Evolutionary conservation across 1,140 invertebrate genomes (phyloP).

Genomic region (Trypoxylus dichotomus): DNA sequence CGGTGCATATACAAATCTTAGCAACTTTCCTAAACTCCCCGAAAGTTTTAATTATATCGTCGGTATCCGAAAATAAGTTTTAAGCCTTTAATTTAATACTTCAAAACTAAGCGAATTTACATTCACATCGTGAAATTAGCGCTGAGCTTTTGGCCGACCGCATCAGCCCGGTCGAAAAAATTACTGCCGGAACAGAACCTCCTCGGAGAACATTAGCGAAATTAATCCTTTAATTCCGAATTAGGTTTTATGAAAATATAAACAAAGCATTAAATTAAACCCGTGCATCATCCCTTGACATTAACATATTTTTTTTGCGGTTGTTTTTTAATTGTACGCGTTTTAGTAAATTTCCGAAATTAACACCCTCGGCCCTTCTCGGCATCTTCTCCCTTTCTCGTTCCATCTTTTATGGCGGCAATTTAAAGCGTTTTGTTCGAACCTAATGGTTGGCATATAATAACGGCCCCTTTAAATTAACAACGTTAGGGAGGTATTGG

Average conservation of each 20-base stretch:
- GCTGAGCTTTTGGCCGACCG: neutral
- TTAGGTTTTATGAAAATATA: conserved; percentile 15
- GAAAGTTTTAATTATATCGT: conserved; percentile 22
- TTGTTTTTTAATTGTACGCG: neutral
- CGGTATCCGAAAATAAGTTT: conserved; percentile 19
- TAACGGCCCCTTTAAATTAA: conserved; percentile 1
- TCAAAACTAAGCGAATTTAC: conserved; percentile 9
- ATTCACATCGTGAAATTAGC: conserved; percentile 10
- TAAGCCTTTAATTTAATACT: conserved; percentile 23
- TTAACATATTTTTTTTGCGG: conserved; percentile 22
- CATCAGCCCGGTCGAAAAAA: neutral
- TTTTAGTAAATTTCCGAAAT: conserved; percentile 13
- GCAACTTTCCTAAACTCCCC: neutral
- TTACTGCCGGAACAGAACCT: neutral
- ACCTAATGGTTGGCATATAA: conserved; percentile 16
- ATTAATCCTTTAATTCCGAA: conserved; percentile 13
- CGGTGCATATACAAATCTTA: neutral
- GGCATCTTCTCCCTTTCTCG: neutral
- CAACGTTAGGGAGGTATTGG: conserved; percentile 13
- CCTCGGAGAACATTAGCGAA: neutral
- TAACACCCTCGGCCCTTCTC: neutral
- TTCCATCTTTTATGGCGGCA: neutral
- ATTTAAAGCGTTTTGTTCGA: conserved; percentile 24
- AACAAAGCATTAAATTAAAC: conserved; percentile 9
- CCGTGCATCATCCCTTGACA: neutral